Evolutionary conservation across 2,888 invertebrate genomes (phyloP), one percentile per base, ranked within the genome.

Genomic region (Pedicia rivosa): DNA sequence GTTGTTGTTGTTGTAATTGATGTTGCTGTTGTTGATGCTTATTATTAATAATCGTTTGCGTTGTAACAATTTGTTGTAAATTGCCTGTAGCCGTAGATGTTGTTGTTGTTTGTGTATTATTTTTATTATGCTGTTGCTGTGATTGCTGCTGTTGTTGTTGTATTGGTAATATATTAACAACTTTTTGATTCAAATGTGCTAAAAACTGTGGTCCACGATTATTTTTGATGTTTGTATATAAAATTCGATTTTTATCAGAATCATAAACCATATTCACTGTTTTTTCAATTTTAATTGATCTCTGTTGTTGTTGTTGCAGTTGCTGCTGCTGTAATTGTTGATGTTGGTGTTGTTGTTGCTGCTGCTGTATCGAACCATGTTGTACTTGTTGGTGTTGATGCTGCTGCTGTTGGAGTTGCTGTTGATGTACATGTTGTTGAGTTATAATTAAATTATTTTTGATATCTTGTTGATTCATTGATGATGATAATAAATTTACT

Each of bases 401-500:
- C n/a, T 24, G 24, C n/a, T 24, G 24, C n/a, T 25, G 37, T 2
- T 37, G 39, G 14, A 35, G 39, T 4, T 35, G 35, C 9, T 29
- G 28, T 9, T 25, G 16, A 6, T 31, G 25, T 3, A 32, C 29
- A n/a, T n/a, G n/a, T 30, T 29, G 30, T 30, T 17, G 33, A 24
- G 25, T 20, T 39, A 36, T 37, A 44, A 44, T 28, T 42, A 33
- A 13, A 42, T 44, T 16, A 43, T 42, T 36, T 39, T 44, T 22
- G 35, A 44, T 49, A 10, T 49, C 50, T 37, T 51, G 47, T 27
- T 50, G 50, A 7, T 50, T 43, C 26, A 47, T 48, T 5, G 50
- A 40, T 15, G 48, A 51, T 40, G 56, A 53, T 4, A 61, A 55
- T 40, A 61, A 52, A 43, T 61, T 61, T 38, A 61, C 47, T 46